Percentiles rank a stretch among this genome's conserved stretches.
Evolutionary conservation across 92 coral and sea anemone genomes (phyloP).

Genomic region (Montipora capitata): DNA sequence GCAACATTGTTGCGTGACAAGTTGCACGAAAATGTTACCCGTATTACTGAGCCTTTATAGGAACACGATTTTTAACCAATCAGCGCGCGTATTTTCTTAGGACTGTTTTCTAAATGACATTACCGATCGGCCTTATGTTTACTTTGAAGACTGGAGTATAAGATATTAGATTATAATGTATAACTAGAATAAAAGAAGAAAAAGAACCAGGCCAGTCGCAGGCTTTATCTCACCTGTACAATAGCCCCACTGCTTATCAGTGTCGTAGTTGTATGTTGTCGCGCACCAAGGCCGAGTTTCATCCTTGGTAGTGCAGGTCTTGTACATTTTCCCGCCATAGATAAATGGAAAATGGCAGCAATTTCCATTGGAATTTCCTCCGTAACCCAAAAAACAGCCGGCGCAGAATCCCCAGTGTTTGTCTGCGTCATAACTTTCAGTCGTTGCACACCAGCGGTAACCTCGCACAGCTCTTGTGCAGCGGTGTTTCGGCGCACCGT

Average conservation of each 20-base stretch:
- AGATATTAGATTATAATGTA: too few relatives aligned
- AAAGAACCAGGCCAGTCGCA: too few relatives aligned
- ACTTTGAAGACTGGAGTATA: too few relatives aligned
- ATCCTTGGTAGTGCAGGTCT: slow-evolving; percentile 78
- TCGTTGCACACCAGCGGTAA: slow-evolving; percentile 93
- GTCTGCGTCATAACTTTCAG: slow-evolving; percentile 88
- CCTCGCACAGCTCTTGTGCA: slow-evolving; percentile 92
- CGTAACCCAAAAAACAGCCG: slow-evolving; percentile 30
- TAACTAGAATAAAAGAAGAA: too few relatives aligned
- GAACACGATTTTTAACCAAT: too few relatives aligned
- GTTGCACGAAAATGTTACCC: too few relatives aligned
- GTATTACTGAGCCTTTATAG: too few relatives aligned
- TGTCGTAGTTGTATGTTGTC: slow-evolving; percentile 80
- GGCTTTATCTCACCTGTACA: slow-evolving; percentile 64
- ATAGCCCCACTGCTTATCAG: slow-evolving; percentile 84
- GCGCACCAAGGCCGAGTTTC: slow-evolving; percentile 83
- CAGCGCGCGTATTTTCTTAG: too few relatives aligned
- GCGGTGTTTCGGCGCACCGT: slow-evolving; percentile 82
- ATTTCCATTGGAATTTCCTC: slow-evolving; percentile 84
- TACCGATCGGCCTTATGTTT: too few relatives aligned
- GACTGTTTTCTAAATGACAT: too few relatives aligned
- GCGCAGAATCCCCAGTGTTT: slow-evolving; percentile 97
- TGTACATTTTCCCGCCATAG: slow-evolving; percentile 82
- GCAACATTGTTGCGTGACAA: too few relatives aligned
- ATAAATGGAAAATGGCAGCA: slow-evolving; percentile 93